These are phyloP conservation scores for Sander vitreus DNA, from an alignment of 2,113 vertebrate genomes.

Conservation along the genomic window DNA sequence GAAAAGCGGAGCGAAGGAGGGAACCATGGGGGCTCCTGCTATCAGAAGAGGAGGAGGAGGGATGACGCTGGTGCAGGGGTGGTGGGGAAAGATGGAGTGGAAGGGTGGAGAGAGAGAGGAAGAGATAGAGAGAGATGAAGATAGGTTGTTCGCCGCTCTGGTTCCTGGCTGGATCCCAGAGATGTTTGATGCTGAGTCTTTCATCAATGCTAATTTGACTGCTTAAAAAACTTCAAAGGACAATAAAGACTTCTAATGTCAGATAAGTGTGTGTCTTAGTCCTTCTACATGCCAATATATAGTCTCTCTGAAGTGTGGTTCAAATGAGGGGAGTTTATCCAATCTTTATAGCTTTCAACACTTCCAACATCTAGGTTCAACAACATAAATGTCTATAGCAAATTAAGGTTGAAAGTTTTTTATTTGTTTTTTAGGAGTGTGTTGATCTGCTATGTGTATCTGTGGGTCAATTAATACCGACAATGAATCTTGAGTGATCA, in stretches of 20 bases:
- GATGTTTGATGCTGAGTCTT: slow-evolving; percentile 70
- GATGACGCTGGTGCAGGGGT: slow-evolving; percentile 67
- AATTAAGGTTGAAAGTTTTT: not conserved
- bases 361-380: slow-evolving; percentile 2
- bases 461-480: not conserved
- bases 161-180: slow-evolving; percentile 67
- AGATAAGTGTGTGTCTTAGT: slow-evolving; percentile 37
- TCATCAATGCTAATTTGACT: slow-evolving; percentile 84
- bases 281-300: slow-evolving; percentile 18
- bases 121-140: slow-evolving; percentile 42
- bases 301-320: slow-evolving; percentile 50
- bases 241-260: slow-evolving; percentile 80
- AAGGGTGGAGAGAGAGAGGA: slow-evolving; percentile 14
- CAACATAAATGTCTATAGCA: not conserved
- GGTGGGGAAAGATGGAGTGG: slow-evolving; percentile 23
- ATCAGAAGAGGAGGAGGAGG: slow-evolving; percentile 75
- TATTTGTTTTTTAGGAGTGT: not conserved
- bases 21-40: slow-evolving; percentile 80
- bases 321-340: slow-evolving; percentile 21
- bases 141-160: slow-evolving; percentile 53
- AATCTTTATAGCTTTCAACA: slow-evolving; percentile 11
- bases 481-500: not conserved
- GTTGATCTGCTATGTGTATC: not conserved
- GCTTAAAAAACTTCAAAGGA: slow-evolving; percentile 78
- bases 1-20: slow-evolving; percentile 53